Percentiles rank a stretch among this genome's conserved stretches.
Conservation (phyloP, 1,140 invertebrate species). For the Pteromalus puparum region DNA sequence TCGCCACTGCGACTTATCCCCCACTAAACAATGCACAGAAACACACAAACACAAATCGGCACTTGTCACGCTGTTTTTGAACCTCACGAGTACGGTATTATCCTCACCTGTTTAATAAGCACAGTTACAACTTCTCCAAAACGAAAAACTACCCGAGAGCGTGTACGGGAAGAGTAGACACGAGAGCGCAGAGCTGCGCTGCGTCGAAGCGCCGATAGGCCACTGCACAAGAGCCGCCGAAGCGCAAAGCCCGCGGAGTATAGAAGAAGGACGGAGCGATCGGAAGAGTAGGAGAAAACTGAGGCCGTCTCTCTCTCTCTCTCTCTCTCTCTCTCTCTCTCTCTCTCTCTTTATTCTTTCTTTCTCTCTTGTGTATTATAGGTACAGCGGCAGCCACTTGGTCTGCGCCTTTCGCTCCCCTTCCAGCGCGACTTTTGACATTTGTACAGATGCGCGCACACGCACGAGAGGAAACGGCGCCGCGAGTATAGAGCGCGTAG, state of each 20-base stretch:
- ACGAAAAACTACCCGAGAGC: too few species aligned
- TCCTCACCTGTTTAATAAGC: neutral
- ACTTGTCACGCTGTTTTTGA: too few species aligned
- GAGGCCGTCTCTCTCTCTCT: neutral
- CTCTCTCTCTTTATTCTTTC: neutral
- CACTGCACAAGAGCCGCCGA: neutral
- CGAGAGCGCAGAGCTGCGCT: neutral
- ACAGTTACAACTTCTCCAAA: too few species aligned
- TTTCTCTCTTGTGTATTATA: neutral
- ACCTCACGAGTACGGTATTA: too few species aligned
- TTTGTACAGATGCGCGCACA: neutral
- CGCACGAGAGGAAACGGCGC: neutral
- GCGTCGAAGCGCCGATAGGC: neutral
- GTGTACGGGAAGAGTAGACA: neutral
- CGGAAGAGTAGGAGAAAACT: neutral
- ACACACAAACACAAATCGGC: too few species aligned
- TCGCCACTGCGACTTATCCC: too few species aligned
- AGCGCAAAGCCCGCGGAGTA: neutral
- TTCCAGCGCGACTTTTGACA: neutral
- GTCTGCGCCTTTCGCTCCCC: neutral
- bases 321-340: neutral
- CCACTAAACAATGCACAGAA: too few species aligned
- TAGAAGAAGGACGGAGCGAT: neutral
- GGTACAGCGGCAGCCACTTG: too few species aligned
- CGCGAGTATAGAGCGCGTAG: neutral